Conservation (phyloP, 2,797 vertebrate genomes). For the Odontamblyopus rebecca region DNA sequence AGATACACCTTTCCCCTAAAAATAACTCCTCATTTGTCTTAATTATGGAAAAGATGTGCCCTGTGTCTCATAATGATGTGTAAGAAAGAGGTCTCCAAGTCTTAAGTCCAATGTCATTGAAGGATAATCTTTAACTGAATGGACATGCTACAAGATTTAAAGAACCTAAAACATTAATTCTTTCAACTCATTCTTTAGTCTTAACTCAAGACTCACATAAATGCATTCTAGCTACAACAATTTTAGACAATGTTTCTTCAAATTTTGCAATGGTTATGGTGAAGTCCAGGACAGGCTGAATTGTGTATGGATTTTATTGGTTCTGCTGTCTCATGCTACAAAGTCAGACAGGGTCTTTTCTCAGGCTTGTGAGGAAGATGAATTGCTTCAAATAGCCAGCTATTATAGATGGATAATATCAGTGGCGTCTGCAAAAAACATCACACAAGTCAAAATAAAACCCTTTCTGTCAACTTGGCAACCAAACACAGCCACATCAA, state of each 20-base stretch:
- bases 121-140: not conserved
- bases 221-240: too few species aligned
- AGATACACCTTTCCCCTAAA: slow-evolving; percentile 35
- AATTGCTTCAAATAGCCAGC: slow-evolving; percentile 28
- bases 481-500: slow-evolving; percentile 18
- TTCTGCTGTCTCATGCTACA: slow-evolving; percentile 16
- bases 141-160: too few species aligned
- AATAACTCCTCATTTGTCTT: slow-evolving; percentile 40
- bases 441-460: slow-evolving; percentile 28
- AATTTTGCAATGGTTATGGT: not conserved
- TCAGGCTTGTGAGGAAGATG: slow-evolving; percentile 21
- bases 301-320: not conserved
- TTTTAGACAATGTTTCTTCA: too few species aligned
- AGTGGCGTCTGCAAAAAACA: slow-evolving; percentile 34
- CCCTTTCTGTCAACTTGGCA: slow-evolving; percentile 41
- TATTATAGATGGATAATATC: slow-evolving; percentile 5
- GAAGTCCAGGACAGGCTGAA: not conserved
- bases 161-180: too few species aligned
- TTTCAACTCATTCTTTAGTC: too few species aligned
- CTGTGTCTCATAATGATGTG: slow-evolving; percentile 5
- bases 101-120: not conserved
- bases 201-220: too few species aligned
- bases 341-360: slow-evolving; percentile 13
- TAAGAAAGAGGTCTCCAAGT: not conserved
- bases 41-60: slow-evolving; percentile 52